phyloP scores from a whole-genome alignment of 2,113 vertebrate species.

The Polypterus senegalus region DNA sequence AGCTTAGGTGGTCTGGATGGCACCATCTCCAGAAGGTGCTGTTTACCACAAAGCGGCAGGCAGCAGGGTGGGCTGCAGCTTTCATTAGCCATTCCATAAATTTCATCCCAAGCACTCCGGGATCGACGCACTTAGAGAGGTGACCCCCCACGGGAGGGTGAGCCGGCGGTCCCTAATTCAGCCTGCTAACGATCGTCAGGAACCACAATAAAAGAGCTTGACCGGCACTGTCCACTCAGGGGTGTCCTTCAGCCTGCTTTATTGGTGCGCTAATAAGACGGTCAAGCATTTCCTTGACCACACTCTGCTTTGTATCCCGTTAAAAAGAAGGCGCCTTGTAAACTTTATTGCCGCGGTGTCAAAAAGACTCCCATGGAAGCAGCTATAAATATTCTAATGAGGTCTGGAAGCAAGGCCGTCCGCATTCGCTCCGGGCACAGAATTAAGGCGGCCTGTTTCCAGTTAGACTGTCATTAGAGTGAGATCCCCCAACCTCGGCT shows the following conservation, averaged over 20 bases:
- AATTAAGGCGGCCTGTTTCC: constrained; percentile 90
- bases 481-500: constrained; percentile 89
- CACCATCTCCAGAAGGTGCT: too few species aligned
- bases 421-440: constrained; percentile 76
- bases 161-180: too few species aligned
- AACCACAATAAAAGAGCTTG: too few species aligned
- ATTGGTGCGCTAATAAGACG: constrained; percentile 38
- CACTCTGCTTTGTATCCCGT: constrained; percentile 56
- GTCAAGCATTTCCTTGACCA: constrained; percentile 42
- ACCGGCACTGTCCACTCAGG: not conserved
- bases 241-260: not conserved
- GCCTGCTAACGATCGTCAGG: too few species aligned
- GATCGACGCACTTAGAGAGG: too few species aligned
- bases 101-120: too few species aligned
- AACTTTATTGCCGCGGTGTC: constrained; percentile 85
- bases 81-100: too few species aligned
- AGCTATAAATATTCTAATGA: constrained; percentile 87
- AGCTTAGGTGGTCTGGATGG: too few species aligned
- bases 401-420: constrained; percentile 78
- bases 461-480: constrained; percentile 94
- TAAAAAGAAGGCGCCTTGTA: constrained; percentile 60
- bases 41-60: too few species aligned
- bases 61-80: too few species aligned
- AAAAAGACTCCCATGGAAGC: constrained; percentile 84
- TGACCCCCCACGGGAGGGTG: too few species aligned